Evolutionary conservation across 2,113 vertebrate species (phyloP).

Genomic region (Arizona elegans): DNA sequence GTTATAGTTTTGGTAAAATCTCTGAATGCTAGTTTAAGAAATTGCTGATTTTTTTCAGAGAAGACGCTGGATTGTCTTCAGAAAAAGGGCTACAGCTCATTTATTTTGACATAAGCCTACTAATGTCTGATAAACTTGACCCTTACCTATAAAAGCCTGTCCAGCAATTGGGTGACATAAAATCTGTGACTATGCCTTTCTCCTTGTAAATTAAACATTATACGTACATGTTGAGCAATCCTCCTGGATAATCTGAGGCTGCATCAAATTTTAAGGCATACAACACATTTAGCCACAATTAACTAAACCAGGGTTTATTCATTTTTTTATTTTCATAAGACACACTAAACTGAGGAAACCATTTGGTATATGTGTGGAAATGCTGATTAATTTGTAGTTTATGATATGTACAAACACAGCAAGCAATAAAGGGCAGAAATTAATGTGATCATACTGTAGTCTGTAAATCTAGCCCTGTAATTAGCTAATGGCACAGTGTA

Average conservation of each 20-base stretch:
- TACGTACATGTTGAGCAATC: background rate
- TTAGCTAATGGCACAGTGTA: background rate
- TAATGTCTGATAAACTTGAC: background rate
- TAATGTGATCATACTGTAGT: background rate
- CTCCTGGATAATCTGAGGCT: background rate
- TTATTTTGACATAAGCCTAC: background rate
- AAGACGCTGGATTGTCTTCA: background rate
- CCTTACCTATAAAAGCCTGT: background rate
- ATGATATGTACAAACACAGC: background rate
- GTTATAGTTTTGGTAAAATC: background rate
- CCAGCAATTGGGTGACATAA: background rate
- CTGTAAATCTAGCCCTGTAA: background rate
- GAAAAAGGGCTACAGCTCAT: background rate
- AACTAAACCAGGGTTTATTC: background rate
- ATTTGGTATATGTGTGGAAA: background rate
- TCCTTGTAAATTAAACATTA: background rate
- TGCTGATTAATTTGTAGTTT: background rate
- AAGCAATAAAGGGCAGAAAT: background rate
- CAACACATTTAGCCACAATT: background rate
- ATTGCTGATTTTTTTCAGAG: background rate
- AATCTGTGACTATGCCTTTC: background rate
- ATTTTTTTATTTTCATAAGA: background rate
- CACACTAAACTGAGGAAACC: background rate
- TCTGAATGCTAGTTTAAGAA: background rate
- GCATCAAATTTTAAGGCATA: background rate